Evolutionary conservation across 1,140 invertebrate genomes (phyloP), one percentile per base, ranked within the genome.

Genomic region (Dendroctonus ponderosae): DNA sequence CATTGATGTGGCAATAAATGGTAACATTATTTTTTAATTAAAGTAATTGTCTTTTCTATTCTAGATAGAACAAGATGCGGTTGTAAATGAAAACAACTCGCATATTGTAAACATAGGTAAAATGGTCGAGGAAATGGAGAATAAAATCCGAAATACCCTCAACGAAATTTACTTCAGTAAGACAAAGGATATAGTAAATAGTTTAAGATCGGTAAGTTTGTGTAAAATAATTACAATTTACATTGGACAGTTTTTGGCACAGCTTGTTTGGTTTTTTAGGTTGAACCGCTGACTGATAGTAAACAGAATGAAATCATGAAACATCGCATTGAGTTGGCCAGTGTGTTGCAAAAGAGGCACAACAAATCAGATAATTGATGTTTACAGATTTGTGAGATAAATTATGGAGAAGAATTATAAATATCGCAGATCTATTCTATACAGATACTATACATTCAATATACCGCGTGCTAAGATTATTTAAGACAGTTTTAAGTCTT

Each of bases 151-250:
- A 70, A 96, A 94, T 76, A 98, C 96, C 0, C 82, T 99, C 57
- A 99, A 98, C 78, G 95, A 98, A 82, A 98, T 99, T 71, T 99
- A 99, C 81, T 99, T 99, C 84, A 94, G 96, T 73, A 99, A 99
- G 84, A 99, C 97, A 11, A 95, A 94, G 79, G 95, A 99, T 80
- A 98, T 99, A 77, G 94, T 99, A 11, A 98, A 98, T 77, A 94
- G 95, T n/a, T 82, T 99, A 67, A 86, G 97, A 53, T 95, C 93
- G 49, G 87, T 67, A 66, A 57, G 63, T 66, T 54, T 26, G 26
- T 26, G 26, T 12, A 52, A 44, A 11, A 46, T 46, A 12, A 46
- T 46, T 26, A 1, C 26, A 46, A 9, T 51, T 51, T 51, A 11
- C 7, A 51, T 11, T 51, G 11, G 11, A 11, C 15, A 12, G 7